Conservation (phyloP, 2,113 vertebrate species). For the Onychostruthus taczanowskii region DNA sequence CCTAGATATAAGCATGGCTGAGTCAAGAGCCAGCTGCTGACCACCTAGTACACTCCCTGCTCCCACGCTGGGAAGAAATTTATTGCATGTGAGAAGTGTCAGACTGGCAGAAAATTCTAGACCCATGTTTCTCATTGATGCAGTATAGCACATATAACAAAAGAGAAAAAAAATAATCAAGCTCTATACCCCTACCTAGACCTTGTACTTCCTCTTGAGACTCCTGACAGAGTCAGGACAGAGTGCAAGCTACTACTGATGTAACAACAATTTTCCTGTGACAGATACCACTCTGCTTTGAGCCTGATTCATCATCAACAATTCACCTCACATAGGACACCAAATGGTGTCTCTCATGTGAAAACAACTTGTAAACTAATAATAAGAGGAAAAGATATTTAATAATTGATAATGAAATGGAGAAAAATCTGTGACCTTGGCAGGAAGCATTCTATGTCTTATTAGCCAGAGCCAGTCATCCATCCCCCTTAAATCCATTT, state of each 20-base stretch:
- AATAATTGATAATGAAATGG: slow-evolving; percentile 62
- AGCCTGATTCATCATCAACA: neutral
- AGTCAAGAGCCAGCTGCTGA: neutral
- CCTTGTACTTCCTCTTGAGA: neutral
- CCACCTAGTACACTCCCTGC: neutral
- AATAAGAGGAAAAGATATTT: slow-evolving; percentile 48
- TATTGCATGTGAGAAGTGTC: neutral
- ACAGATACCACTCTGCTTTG: neutral
- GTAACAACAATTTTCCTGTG: neutral
- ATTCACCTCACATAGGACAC: slow-evolving; percentile 9
- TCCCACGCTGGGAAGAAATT: neutral
- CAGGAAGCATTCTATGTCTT: slow-evolving; percentile 11
- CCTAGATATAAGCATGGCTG: neutral
- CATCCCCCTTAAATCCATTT: slow-evolving; percentile 34
- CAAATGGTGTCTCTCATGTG: slow-evolving; percentile 24
- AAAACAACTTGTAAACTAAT: slow-evolving; percentile 59
- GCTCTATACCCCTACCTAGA: neutral
- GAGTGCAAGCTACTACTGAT: neutral
- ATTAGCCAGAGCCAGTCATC: slow-evolving; percentile 42
- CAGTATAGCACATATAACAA: neutral
- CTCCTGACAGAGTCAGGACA: neutral
- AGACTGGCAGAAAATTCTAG: neutral
- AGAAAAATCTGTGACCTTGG: slow-evolving; percentile 55
- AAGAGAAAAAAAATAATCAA: neutral
- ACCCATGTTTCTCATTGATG: neutral